Conservation (phyloP, 2,113 vertebrate genomes). For the Cepphus grylle region DNA sequence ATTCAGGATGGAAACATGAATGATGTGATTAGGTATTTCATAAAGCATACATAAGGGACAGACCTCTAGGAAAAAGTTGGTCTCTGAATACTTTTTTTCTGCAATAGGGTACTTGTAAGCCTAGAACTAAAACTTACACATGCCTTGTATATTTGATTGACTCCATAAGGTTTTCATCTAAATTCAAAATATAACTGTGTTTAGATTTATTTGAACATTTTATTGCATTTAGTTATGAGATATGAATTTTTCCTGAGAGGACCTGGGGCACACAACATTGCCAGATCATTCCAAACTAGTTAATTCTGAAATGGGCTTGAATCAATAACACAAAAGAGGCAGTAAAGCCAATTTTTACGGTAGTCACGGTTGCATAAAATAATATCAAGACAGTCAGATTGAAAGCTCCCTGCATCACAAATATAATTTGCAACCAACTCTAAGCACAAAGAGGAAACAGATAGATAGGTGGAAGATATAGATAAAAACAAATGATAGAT, state of each 20-base stretch:
- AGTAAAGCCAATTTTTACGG: conserved; percentile 62
- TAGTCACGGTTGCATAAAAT: conserved; percentile 62
- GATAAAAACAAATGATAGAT: conserved; percentile 57
- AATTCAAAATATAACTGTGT: conserved; percentile 59
- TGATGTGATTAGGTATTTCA: neutral
- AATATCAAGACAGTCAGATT: conserved; percentile 60
- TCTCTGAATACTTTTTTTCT: conserved; percentile 6
- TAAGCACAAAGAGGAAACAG: conserved; percentile 47
- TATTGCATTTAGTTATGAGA: conserved; percentile 65
- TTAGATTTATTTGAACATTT: conserved; percentile 61
- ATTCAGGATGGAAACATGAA: conserved; percentile 27
- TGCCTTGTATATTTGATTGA: conserved; percentile 56
- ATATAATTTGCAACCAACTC: conserved; percentile 55
- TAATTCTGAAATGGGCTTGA: conserved; percentile 65
- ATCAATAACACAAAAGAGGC: conserved; percentile 64
- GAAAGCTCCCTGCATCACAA: conserved; percentile 61
- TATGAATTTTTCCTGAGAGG: conserved; percentile 54
- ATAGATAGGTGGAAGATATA: conserved; percentile 22
- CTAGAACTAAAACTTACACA: conserved; percentile 31
- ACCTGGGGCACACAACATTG: conserved; percentile 29
- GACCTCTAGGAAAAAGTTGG: conserved; percentile 11
- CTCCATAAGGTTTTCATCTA: conserved; percentile 59
- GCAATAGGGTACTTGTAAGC: neutral
- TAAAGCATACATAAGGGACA: neutral
- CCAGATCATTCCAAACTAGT: conserved; percentile 61